Conservation (phyloP, 2,797 vertebrate species). For the Astyanax mexicanus region DNA sequence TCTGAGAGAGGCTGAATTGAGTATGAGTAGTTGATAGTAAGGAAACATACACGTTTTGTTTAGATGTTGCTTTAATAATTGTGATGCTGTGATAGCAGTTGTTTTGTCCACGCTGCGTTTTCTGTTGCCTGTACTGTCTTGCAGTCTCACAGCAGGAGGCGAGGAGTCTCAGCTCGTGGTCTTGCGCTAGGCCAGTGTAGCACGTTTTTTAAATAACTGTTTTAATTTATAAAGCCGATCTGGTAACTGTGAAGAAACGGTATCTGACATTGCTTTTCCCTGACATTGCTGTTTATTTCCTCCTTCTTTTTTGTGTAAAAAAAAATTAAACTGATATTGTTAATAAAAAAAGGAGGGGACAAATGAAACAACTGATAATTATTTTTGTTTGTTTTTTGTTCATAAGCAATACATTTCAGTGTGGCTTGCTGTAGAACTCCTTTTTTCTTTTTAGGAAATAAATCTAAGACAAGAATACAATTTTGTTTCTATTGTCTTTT, state of each 20-base stretch:
- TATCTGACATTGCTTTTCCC: constrained; percentile 34
- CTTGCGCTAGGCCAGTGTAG: constrained; percentile 31
- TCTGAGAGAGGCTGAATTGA: constrained; percentile 30
- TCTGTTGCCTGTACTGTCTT: constrained; percentile 31
- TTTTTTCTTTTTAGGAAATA: constrained; percentile 55
- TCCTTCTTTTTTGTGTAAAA: constrained; percentile 26
- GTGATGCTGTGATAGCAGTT: background rate
- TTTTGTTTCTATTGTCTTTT: background rate
- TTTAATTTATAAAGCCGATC: constrained; percentile 51
- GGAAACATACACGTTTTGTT: constrained; percentile 35
- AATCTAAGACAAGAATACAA: constrained; percentile 38
- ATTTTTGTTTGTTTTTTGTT: constrained; percentile 22
- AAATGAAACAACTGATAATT: constrained; percentile 33
- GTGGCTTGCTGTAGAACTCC: constrained; percentile 51
- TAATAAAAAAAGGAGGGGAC: constrained; percentile 26
- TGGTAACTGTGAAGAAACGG: constrained; percentile 50
- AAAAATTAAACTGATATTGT: constrained; percentile 37
- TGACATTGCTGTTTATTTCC: background rate
- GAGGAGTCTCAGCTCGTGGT: constrained; percentile 27
- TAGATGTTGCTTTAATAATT: constrained; percentile 20
- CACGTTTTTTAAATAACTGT: constrained; percentile 40
- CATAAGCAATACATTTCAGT: constrained; percentile 55
- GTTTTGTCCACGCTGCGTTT: constrained; percentile 11
- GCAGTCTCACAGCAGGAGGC: constrained; percentile 34
- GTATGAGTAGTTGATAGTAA: constrained; percentile 25